These are phyloP conservation scores for Oithona nana DNA, from an alignment of 2,888 invertebrate species.

Conservation along the genomic window DNA sequence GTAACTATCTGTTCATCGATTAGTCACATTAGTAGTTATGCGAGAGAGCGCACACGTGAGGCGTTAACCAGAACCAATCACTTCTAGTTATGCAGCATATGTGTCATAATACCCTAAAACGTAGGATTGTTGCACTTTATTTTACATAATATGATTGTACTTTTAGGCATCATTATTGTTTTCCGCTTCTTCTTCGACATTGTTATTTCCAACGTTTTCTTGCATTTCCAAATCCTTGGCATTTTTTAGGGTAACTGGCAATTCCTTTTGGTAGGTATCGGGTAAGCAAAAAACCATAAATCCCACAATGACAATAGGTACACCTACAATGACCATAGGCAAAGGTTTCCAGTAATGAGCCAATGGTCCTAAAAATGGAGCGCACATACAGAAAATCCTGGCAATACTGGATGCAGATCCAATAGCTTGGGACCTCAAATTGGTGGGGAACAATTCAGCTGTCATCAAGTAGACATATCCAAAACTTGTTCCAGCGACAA, in stretches of 20 bases:
- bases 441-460: conserved; percentile 21
- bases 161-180: too few relatives aligned
- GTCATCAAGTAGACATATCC: conserved; percentile 20
- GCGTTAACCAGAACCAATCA: too few relatives aligned
- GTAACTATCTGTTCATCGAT: too few relatives aligned
- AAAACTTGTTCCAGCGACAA: conserved; percentile 17
- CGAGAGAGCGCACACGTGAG: too few relatives aligned
- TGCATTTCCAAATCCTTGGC: too few relatives aligned
- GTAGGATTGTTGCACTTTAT: too few relatives aligned
- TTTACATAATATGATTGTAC: too few relatives aligned
- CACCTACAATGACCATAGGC: conserved; percentile 56
- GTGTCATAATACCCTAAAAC: too few relatives aligned
- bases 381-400: conserved; percentile 20
- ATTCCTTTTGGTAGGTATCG: conserved; percentile 62
- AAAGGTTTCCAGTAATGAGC: conserved; percentile 29
- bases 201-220: too few relatives aligned
- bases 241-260: conserved; percentile 66
- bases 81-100: too few relatives aligned
- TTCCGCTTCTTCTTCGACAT: too few relatives aligned
- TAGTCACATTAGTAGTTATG: too few relatives aligned
- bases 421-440: conserved; percentile 20
- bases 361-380: conserved; percentile 19
- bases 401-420: conserved; percentile 21
- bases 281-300: conserved; percentile 54
- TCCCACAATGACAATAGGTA: conserved; percentile 52